Evolutionary conservation across 2,797 vertebrate genomes (phyloP).

Genomic region (Lutjanus campechanus): DNA sequence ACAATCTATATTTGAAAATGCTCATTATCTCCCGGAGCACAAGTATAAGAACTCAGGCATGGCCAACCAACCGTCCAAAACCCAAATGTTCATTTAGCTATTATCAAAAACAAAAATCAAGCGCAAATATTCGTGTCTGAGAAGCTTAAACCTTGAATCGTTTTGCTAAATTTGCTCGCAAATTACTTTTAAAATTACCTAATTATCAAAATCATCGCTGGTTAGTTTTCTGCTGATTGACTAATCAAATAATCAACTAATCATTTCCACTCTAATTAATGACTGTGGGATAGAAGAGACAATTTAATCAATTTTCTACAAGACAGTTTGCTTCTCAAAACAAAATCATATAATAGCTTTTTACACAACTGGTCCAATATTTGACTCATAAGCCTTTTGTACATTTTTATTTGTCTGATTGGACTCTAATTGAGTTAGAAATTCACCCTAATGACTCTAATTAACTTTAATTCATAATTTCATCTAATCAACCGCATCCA

Average conservation of each 20-base stretch:
- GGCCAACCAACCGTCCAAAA: too few relatives aligned
- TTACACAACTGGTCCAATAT: background rate
- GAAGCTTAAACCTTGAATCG: background rate
- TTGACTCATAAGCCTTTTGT: slow-evolving; percentile 2
- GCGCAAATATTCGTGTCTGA: background rate
- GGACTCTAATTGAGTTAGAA: slow-evolving; percentile 43
- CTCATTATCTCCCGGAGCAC: background rate
- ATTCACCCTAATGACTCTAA: slow-evolving; percentile 17
- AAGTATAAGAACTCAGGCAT: background rate
- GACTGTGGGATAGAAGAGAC: too few relatives aligned
- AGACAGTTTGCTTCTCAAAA: background rate
- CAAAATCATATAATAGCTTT: slow-evolving; percentile 23
- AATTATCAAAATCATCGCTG: background rate
- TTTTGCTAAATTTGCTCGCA: background rate
- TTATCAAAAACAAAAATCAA: too few relatives aligned
- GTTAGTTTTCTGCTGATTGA: too few relatives aligned
- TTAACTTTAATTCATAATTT: slow-evolving; percentile 40
- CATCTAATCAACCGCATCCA: slow-evolving; percentile 47
- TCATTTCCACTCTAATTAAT: too few relatives aligned
- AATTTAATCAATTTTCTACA: background rate
- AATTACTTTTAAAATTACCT: background rate
- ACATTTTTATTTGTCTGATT: slow-evolving; percentile 24
- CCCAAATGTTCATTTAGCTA: too few relatives aligned
- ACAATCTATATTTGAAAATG: background rate
- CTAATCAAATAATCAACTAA: too few relatives aligned